Evolutionary conservation across 2,113 vertebrate species (phyloP), one percentile per base, ranked within the genome.

Genomic region (Hippopotamus amphibius): DNA sequence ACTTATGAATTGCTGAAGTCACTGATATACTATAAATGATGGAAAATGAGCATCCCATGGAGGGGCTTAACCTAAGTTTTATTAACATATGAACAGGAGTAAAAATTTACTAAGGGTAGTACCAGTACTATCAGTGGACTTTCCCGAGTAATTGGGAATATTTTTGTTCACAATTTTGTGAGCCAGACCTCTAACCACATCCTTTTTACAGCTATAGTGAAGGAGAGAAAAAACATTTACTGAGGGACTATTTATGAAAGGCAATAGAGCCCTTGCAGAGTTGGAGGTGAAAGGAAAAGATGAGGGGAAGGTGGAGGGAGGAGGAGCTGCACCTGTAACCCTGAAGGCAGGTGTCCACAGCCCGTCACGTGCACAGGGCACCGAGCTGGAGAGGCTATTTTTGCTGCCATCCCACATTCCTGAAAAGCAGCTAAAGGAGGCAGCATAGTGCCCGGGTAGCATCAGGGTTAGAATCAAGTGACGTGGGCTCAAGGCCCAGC

Each of bases 101-200:
- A 37, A 37, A 46, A 68, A 71, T 46, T 46, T 37, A 71, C 13
- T 13, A 63, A 82, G 46, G 33, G 50, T 1, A 48, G 33, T 65
- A 76, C 26, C 50, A 71, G 68, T 26, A 89, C 22, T 46, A 61
- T 41, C 53, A 61, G 57, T 37, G 3, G n/a, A 26, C n/a, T 66
- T 61, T 81, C 77, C 14, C 43, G 88, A 88, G 55, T 72, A 28
- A 72, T n/a, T 88, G 13, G 14, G 26, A 68, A 74, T n/a, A 30
- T 37, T 74, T 86, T 80, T 48, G 68, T 53, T 95, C 30, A 90
- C 26, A 50, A 37, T 88, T 82, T 72, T 76, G 50, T 48, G 72
- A 94, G 68, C 41, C 19, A 72, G 15, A 46, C 46, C 2, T 43
- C 22, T 28, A 14, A 48, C 4, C 16, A 28, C 2, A 22, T 30